Conservation (phyloP, 2,888 invertebrate species). For the Ryuthela nishihirai region DNA sequence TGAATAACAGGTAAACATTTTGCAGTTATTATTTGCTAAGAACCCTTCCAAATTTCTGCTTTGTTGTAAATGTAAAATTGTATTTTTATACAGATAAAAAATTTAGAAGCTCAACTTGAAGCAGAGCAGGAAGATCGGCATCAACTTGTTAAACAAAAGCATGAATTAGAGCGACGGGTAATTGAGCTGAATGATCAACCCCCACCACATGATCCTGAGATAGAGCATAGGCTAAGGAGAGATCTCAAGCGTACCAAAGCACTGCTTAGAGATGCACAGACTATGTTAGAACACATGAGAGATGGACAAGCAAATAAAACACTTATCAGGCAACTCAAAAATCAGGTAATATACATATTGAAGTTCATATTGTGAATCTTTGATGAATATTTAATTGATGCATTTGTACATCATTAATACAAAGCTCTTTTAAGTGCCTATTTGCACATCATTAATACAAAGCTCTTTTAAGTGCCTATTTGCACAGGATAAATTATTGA, state of each 20-base stretch:
- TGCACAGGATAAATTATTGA: no score
- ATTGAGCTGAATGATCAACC: conserved; percentile 67
- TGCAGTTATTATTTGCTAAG: no score
- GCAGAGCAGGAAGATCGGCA: conserved; percentile 91
- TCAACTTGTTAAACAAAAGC: conserved; percentile 76
- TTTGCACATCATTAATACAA: no score
- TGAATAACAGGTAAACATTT: no score
- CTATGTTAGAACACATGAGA: conserved; percentile 82
- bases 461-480: no score
- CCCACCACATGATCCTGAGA: conserved; percentile 49
- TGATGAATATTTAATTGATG: no score
- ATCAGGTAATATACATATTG: conserved; percentile 62
- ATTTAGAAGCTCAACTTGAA: conserved; percentile 84
- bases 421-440: no score
- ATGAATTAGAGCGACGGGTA: conserved; percentile 82
- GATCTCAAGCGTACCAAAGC: conserved; percentile 88
- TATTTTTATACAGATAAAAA: conserved; percentile 59
- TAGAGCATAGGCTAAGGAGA: conserved; percentile 60
- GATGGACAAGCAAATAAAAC: conserved; percentile 78
- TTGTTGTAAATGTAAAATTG: conserved; percentile 8
- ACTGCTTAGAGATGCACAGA: conserved; percentile 83
- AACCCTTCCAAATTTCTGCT: background rate
- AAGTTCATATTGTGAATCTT: no score
- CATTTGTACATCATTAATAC: no score
- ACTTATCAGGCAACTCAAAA: conserved; percentile 69